A percentile compares a stretch with the other conserved stretches of the same genome.
Conservation (phyloP, 1,140 invertebrate genomes). For the Pogonus chalceus region DNA sequence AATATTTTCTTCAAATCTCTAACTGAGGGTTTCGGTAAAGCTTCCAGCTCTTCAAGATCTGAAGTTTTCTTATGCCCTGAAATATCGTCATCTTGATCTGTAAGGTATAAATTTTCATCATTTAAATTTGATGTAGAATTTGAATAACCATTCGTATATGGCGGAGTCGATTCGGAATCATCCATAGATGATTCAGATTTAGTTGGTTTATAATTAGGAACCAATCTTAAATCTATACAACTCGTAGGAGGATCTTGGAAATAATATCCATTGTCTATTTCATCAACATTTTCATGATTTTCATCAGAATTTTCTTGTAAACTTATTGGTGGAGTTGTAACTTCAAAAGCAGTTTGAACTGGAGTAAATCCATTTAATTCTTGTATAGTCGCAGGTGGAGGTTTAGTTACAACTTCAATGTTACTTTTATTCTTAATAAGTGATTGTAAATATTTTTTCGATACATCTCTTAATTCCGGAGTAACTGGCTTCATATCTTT, state of each 20-base stretch:
- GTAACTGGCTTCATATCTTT: not conserved
- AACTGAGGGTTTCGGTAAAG: slow-evolving; percentile 6
- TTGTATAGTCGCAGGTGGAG: not conserved
- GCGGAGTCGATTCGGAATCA: too few relatives aligned
- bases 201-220: too few relatives aligned
- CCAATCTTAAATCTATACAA: slow-evolving; percentile 2
- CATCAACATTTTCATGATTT: not conserved
- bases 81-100: not conserved
- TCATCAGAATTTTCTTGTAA: not conserved
- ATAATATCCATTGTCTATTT: not conserved
- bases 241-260: not conserved
- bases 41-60: not conserved
- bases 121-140: not conserved
- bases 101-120: not conserved
- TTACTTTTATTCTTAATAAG: not conserved
- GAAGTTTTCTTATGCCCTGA: not conserved
- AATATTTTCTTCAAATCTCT: slow-evolving; percentile 13
- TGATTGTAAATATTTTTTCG: not conserved
- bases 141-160: too few relatives aligned
- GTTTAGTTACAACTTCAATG: not conserved
- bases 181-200: too few relatives aligned
- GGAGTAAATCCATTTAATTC: too few relatives aligned
- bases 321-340: not conserved
- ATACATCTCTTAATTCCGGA: not conserved
- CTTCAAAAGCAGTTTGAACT: too few relatives aligned